Evolutionary conservation across 2,113 vertebrate genomes (phyloP), one percentile per base, ranked within the genome.

Genomic region (Tragelaphus buxtoni): DNA sequence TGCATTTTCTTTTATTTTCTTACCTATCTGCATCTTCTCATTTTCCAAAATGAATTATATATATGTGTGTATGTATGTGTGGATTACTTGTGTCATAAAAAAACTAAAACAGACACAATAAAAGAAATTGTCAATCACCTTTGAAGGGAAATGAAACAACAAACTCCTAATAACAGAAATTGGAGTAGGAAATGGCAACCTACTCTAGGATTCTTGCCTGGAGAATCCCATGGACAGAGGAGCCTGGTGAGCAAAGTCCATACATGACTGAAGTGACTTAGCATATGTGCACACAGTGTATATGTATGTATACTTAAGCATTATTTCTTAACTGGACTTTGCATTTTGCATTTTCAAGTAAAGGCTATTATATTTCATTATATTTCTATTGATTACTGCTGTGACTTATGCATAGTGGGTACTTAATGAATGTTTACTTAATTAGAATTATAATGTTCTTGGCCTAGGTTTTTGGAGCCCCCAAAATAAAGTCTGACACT

Each of bases 91-190:
- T 84, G 4, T 65, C 47, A 69, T 56, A 22, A 92, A 65, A 89
- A 86, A 28, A 42, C 13, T 61, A 88, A 84, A 93, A 82, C 69
- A 92, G 65, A 90, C 42, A 87, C 2, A 53, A 14, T 65, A 86
- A 84, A 94, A 86, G 26, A 92, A 82, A 30, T 86, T 89, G 39
- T 92, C 55, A 92, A 12, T 85, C 20, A 74, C 35, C 58, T 92
- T 90, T 88, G 95, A 80, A 96, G 84, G 63, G 22, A 69, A 94
- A 28, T 84, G 56, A 88, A 96, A 92, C 35, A 86, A 80, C 56
- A 92, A 76, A 61, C 13, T 88, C 55, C 76, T 86, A 93, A 91
- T 93, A 93, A 81, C n/a, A 92, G 82, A 96, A 88, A 8, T 74
- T 63, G 80, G 87, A 92, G 61, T 80, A 84, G 61, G 7, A 94